These are phyloP conservation scores for Menidia menidia DNA, from an alignment of 2,797 vertebrate genomes.

Conservation along the genomic window DNA sequence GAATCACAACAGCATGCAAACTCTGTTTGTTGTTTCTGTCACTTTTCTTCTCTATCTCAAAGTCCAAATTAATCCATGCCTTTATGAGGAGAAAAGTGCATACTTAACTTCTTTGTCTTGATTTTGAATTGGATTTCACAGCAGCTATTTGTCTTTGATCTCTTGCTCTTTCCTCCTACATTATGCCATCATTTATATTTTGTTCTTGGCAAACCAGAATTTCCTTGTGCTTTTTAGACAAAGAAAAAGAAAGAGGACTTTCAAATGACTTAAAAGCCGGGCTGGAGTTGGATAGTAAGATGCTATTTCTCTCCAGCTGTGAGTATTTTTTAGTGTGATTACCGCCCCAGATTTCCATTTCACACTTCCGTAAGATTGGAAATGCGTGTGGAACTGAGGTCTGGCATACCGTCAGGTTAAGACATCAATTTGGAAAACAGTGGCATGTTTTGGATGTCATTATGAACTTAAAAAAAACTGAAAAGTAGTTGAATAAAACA, in stretches of 20 bases:
- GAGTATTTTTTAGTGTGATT: constrained; percentile 9
- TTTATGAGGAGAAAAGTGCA: neutral
- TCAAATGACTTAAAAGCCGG: neutral
- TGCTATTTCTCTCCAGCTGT: constrained; percentile 4
- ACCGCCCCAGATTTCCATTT: constrained; percentile 20
- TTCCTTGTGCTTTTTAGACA: constrained; percentile 7
- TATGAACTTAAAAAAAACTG: too few relatives aligned
- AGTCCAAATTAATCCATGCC: neutral
- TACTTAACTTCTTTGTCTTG: neutral
- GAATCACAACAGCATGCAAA: neutral
- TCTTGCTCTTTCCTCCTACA: constrained; percentile 16
- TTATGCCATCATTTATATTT: constrained; percentile 24
- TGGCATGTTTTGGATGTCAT: too few relatives aligned
- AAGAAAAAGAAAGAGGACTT: neutral
- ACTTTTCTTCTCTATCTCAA: neutral
- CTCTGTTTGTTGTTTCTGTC: constrained; percentile 1
- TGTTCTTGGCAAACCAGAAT: constrained; percentile 9
- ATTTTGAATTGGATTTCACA: constrained; percentile 16
- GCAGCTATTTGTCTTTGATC: constrained; percentile 29
- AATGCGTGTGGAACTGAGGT: constrained; percentile 20
- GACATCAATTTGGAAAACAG: neutral
- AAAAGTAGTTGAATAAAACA: too few relatives aligned
- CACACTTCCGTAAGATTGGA: constrained; percentile 43
- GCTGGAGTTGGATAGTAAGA: neutral
- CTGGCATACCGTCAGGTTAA: constrained; percentile 1